Percentiles rank a stretch among this genome's conserved stretches.
Evolutionary conservation across 1,140 invertebrate species (phyloP).

Genomic region (Andricus grossulariae): DNA sequence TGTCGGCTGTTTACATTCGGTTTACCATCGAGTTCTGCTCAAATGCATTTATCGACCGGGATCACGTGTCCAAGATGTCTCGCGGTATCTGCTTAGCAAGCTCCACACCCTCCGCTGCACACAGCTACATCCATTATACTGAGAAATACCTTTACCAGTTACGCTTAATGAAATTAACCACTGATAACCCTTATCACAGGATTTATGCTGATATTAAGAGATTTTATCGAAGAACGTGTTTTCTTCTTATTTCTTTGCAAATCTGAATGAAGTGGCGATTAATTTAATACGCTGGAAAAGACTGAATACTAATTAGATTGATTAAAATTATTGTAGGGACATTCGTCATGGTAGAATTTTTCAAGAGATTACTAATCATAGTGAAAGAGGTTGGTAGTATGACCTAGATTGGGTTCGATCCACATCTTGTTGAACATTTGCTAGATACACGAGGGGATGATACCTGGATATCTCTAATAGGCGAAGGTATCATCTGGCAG

Average conservation of each 20-base stretch:
- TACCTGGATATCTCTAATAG: too few species aligned
- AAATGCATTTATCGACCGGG: conserved; percentile 3
- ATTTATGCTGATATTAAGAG: not conserved
- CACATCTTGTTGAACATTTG: too few species aligned
- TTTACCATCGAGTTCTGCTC: conserved; percentile 17
- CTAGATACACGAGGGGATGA: too few species aligned
- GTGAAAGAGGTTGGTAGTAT: too few species aligned
- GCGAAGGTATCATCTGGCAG: too few species aligned
- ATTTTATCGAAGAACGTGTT: not conserved
- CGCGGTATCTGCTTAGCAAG: conserved; percentile 10
- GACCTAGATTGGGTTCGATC: too few species aligned
- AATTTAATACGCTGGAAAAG: not conserved
- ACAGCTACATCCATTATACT: not conserved
- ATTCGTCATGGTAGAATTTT: too few species aligned
- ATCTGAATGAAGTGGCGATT: not conserved
- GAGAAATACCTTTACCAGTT: too few species aligned
- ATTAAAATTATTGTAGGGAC: not conserved
- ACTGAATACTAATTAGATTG: conserved; percentile 6
- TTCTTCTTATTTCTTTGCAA: not conserved
- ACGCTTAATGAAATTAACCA: too few species aligned
- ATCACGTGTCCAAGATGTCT: conserved; percentile 16
- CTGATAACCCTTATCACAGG: too few species aligned
- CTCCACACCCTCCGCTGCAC: not conserved
- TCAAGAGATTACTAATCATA: too few species aligned
- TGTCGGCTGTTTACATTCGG: conserved; percentile 19